Base-by-base conservation (phyloP, 1,140 invertebrate species). In the Mya arenaria region DNA sequence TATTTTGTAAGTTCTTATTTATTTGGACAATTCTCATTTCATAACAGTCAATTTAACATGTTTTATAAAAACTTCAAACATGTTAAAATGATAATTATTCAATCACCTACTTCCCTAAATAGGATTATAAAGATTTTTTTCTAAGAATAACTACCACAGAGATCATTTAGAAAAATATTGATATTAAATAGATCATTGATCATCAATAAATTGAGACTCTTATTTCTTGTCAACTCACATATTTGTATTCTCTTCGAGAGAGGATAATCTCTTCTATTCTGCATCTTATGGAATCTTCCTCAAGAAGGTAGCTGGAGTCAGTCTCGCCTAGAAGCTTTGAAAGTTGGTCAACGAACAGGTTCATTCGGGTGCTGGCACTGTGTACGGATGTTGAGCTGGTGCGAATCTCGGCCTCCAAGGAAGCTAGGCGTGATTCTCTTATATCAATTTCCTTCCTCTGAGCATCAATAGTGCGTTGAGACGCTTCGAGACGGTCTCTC, bases 211-310 rank as follows among this genome's bases (percentile, higher is more conserved):
- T n/a, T n/a, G n/a, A n/a, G n/a, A n/a, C n/a, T n/a, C n/a, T n/a
- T n/a, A n/a, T n/a, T n/a, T n/a, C n/a, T n/a, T n/a, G n/a, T 41
- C n/a, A 17, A 81, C 89, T 88, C 86, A 92, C 91, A 55, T 78
- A 58, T 80, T 72, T 83, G 37, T 84, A 75, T 37, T 92, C 90
- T 48, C 84, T 84, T 36, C 83, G 85, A 34, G 84, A 65, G 17
- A 63, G 69, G 13, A 68, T 52, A 13, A 92, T 63, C 19, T 60
- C 58, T 58, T 82, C 79, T 5, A 92, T 85, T 37, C 83, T 84
- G 25, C 89, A 88, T 66, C 86, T 89, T 55, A 93, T 89, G n/a
- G 56, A 48, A 44, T 93, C 92, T 37, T 92, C 92, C 56, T 85
- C 88, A 13, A 87, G 84, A 8, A 88, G 68, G 25, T 88, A 68